Evolutionary conservation across 2,113 vertebrate species (phyloP), one percentile per base, ranked within the genome.

Genomic region (Dicentrarchus labrax): DNA sequence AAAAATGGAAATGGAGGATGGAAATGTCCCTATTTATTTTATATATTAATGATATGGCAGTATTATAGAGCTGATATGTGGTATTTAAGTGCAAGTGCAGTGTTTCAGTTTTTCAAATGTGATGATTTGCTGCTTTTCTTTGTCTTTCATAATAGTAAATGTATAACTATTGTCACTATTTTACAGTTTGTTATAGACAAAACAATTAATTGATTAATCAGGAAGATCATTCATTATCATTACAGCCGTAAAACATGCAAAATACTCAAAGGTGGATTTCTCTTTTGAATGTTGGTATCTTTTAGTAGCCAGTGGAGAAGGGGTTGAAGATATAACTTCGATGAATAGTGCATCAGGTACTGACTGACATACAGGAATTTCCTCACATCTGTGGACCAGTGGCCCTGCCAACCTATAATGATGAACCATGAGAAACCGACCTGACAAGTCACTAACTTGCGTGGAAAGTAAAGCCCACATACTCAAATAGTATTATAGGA

Each of bases 361-460:
- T 53, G 45, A 76, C 56, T 39, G 43, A 75, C 41, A 48, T 11
- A 53, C 30, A 77, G 72, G 76, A 77, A 80, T 82, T 62, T 56
- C 24, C 11, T 48, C 76, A 67, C 76, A 83, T 74, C 62, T 84
- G 72, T 60, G 12, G 48, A 50, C 61, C 81, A 76, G 83, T 50
- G 56, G 57, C 53, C 39, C 12, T 10, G 54, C 59, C 59, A 54
- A 83, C 51, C 59, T 22, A 39, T 48, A 72, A n/a, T 13, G 10
- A 16, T 30, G 48, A 39, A 50, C 69, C 68, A 82, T 76, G 21
- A 85, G 50, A 91, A 90, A 69, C 69, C 83, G 82, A 89, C 51
- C 77, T 69, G 75, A 71, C n/a, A 81, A 64, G 74, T 70, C 85
- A 68, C 64, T 67, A 48, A 64, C 1, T 65, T n/a, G 5, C 10